Evolutionary conservation across 2,888 invertebrate genomes (phyloP).

Genomic region (Diloba caeruleocephala): DNA sequence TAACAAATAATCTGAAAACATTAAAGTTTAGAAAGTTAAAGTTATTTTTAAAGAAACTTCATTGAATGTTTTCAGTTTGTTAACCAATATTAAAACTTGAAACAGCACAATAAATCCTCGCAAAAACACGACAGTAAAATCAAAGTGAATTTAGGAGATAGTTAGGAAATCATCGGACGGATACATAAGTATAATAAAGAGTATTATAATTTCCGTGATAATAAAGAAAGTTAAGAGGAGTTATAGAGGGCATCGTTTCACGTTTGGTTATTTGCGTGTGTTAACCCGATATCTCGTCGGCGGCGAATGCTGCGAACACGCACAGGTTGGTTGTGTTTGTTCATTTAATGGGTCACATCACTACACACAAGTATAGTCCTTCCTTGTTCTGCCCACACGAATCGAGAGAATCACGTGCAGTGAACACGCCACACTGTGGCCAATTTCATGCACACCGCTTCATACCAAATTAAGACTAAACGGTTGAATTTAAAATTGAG

Average conservation of each 20-base stretch:
- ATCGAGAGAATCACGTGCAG: conserved; percentile 57
- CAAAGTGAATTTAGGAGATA: conserved; percentile 17
- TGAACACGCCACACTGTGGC: conserved; percentile 49
- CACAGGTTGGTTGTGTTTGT: conserved; percentile 55
- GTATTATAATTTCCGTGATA: no score
- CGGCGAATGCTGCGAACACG: conserved; percentile 39
- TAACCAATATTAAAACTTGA: conserved; percentile 13
- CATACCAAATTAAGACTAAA: conserved; percentile 46
- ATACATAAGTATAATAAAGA: no score
- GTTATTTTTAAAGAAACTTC: no score
- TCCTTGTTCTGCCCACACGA: conserved; percentile 60
- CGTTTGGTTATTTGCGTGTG: conserved; percentile 34
- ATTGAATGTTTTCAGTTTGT: no score
- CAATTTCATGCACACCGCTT: conserved; percentile 47
- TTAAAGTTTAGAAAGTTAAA: no score
- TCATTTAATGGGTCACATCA: conserved; percentile 59
- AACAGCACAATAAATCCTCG: conserved; percentile 4
- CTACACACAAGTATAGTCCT: conserved; percentile 52
- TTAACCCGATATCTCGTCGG: conserved; percentile 17
- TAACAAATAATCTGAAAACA: no score
- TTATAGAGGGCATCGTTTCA: conserved; percentile 38
- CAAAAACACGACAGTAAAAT: conserved; percentile 9
- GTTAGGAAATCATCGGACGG: conserved; percentile 35
- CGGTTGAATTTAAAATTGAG: conserved; percentile 46
- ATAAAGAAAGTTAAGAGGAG: conserved; percentile 32